Evolutionary conservation across 2,888 invertebrate species (phyloP).

Genomic region (Arctia plantaginis): DNA sequence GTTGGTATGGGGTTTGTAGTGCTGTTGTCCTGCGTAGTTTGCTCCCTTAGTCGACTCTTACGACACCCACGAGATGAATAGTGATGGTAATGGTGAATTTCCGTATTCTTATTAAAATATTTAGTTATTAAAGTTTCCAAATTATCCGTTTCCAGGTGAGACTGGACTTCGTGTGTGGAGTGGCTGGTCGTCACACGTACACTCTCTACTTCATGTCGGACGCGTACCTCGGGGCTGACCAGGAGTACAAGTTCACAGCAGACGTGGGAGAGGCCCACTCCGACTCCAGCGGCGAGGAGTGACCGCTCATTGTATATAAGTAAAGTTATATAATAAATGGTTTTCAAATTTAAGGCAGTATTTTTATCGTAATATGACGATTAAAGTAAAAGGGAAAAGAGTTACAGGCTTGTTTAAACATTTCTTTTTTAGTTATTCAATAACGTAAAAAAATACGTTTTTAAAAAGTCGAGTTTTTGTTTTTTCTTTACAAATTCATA

Average conservation of each 20-base stretch:
- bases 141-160: conserved; percentile 71
- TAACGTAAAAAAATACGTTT: no score
- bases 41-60: no score
- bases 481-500: no score
- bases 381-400: not conserved
- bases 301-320: not conserved
- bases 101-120: no score
- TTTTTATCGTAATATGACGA: not conserved
- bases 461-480: no score
- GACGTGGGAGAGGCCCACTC: conserved; percentile 88
- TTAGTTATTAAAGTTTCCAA: not conserved
- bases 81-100: no score
- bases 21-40: no score
- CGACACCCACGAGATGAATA: no score
- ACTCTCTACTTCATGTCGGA: conserved; percentile 99
- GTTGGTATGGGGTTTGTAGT: no score
- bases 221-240: conserved; percentile 99
- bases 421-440: no score
- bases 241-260: conserved; percentile 98
- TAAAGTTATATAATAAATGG: not conserved
- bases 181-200: conserved; percentile 95
- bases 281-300: conserved; percentile 59
- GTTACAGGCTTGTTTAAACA: no score
- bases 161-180: conserved; percentile 97
- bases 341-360: not conserved